These are phyloP conservation scores for Sebastes vulpes DNA, from an alignment of 2,797 vertebrate species.

Conservation along the genomic window DNA sequence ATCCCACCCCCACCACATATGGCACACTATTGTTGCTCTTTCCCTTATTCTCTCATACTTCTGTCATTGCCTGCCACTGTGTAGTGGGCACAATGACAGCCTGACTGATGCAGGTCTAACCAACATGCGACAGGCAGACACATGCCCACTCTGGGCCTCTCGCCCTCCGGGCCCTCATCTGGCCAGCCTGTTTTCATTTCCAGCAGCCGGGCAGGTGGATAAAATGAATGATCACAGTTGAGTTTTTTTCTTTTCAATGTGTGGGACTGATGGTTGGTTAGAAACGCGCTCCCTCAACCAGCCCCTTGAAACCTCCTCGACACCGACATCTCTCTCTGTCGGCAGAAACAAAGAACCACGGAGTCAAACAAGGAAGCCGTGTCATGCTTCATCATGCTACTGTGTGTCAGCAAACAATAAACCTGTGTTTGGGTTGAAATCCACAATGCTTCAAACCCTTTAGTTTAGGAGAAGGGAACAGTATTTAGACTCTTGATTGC, in stretches of 20 bases:
- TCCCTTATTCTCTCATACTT: neutral
- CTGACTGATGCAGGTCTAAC: conserved; percentile 46
- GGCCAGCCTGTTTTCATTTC: conserved; percentile 29
- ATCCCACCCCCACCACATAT: too few species aligned
- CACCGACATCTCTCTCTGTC: conserved; percentile 8
- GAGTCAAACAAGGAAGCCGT: neutral
- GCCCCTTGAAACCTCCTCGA: neutral
- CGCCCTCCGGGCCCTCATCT: conserved; percentile 10
- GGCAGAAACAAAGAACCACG: neutral
- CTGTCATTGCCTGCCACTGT: conserved; percentile 2
- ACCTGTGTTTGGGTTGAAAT: neutral
- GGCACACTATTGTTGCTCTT: neutral
- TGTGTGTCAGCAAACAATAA: neutral
- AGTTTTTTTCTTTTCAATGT: neutral
- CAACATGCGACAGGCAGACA: conserved; percentile 31
- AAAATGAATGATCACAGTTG: conserved; percentile 39
- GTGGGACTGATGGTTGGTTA: neutral
- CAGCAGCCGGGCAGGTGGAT: conserved; percentile 46
- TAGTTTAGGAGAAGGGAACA: neutral
- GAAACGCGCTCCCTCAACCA: neutral
- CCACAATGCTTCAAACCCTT: neutral
- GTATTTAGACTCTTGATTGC: neutral
- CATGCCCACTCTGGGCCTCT: conserved; percentile 31
- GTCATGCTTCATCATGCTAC: neutral
- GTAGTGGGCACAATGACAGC: conserved; percentile 8